Base-by-base conservation (phyloP, 2,797 vertebrate genomes). In the Syndactyla subalaris region DNA sequence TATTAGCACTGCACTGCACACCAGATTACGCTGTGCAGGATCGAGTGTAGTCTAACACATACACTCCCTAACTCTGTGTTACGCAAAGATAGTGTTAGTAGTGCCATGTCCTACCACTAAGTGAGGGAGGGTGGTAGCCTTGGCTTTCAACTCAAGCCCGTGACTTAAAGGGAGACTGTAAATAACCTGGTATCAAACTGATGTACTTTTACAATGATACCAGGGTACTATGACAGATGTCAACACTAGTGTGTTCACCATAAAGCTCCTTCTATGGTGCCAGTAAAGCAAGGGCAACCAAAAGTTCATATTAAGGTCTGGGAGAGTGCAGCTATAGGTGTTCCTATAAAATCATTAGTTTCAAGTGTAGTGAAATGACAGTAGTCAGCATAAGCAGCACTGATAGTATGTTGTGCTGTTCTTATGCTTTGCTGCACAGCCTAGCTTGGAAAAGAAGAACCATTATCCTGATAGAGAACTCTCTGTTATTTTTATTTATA, bases 171-270 rank as follows among this genome's bases (percentile, higher is more conserved):
- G 38, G 68, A 77, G 72, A 83, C 93, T 89, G 82, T 95, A 96
- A 96, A 96, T 96, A 97, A 93, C 93, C 51, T 66, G 51, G 21
- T 96, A 96, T 96, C 95, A 91, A 87, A 68, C 81, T 77, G 75
- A 91, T 96, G 93, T 93, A 71, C 92, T 96, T 91, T 67, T 67
- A 23, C 39, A 34, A 23, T 92, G 94, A 96, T 95, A 96, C 70
- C 43, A 54, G 61, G 49, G 81, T 54, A 89, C 49, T 91, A 26
- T 84, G 70, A 88, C 59, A 78, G 78, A 89, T 96, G 70, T 93
- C 87, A 91, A 39, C 51, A 34, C 81, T 91, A 62, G 26, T 14
- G n/a, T 70, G 59, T 61, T 83, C 82, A 72, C 61, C 89, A 2
- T 74, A 68, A 92, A 92, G 41, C 30, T 88, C 61, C 58, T 90